Evolutionary conservation across 2,113 vertebrate species (phyloP), one percentile per base, ranked within the genome.

Genomic region (Petrocephalus microphthalmus): DNA sequence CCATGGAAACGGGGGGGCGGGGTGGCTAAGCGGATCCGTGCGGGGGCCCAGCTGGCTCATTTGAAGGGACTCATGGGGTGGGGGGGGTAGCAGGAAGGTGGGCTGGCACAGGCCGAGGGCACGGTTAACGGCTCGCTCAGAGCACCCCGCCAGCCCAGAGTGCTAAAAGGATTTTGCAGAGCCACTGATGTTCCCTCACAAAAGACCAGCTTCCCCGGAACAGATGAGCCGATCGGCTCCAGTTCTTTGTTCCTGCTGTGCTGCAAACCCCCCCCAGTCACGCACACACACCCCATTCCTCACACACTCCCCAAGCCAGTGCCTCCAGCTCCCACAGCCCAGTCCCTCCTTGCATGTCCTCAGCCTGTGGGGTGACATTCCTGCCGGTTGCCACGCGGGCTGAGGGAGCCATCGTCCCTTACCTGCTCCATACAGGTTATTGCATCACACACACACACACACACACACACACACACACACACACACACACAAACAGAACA

Each of bases 221-320:
- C 89, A 89, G 89, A 90, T 60, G 89, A 91, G 90, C 67, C 51
- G 60, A 81, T 89, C 90, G 85, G 64, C 90, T 87, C 25, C 56
- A 64, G 90, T 87, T 49, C 88, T 90, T 92, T 91, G 91, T 91
- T 91, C 88, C 47, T 33, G 51, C 84, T 88, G 85, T 84, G 84
- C 87, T 53, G 87, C 52, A 37, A 64, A 6, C 87, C 49, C 52
- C 52, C 82, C 88, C 88, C 54, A 84, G 83, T 90, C 89, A 67
- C 47, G 49, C 37, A 29, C 87, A 53, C 78, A 52, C 71, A n/a
- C 52, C 67, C 87, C 64, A 17, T 13, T 54, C 84, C 84, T 19
- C 74, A 19, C 87, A 52, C 13, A 45, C 52, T 60, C 74, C 87
- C 78, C 22, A 3, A 19, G n/a, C 74, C 33, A 22, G 53, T 45